Percentiles rank a stretch among this genome's conserved stretches.
Evolutionary conservation across 1,140 invertebrate genomes (phyloP).

Genomic region (Listronotus bonariensis): DNA sequence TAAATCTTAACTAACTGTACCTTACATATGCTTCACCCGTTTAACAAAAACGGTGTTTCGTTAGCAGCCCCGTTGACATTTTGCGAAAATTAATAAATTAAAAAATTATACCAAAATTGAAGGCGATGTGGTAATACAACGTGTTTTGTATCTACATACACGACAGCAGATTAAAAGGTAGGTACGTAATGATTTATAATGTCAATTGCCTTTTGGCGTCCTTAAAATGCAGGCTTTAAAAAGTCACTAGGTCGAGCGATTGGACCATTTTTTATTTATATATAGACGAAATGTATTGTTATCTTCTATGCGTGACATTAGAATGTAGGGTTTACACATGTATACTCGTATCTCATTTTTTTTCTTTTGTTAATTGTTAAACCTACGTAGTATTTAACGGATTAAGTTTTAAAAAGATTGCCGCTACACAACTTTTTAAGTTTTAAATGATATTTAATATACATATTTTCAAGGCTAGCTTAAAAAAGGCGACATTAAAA

Average conservation of each 20-base stretch:
- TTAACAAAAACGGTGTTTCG: too few species aligned
- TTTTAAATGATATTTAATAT: too few species aligned
- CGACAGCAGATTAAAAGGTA: conserved; percentile 5
- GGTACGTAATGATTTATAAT: conserved; percentile 4
- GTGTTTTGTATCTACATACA: not conserved
- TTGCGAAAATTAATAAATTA: not conserved
- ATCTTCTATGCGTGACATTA: conserved; percentile 3
- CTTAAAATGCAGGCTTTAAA: not conserved
- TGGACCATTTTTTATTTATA: not conserved
- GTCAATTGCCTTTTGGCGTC: not conserved
- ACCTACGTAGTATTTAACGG: too few species aligned
- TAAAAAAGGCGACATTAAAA: too few species aligned
- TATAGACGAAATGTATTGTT: not conserved
- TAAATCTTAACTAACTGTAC: too few species aligned
- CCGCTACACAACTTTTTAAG: not conserved
- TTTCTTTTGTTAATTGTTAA: not conserved
- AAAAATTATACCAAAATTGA: not conserved
- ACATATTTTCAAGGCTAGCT: too few species aligned
- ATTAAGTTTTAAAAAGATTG: too few species aligned
- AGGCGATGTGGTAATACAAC: not conserved
- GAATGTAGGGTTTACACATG: not conserved
- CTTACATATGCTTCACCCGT: too few species aligned
- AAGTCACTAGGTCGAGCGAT: conserved; percentile 9
- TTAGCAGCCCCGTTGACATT: not conserved
- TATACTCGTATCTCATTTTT: not conserved